Base-by-base conservation (phyloP, 2,113 vertebrate species). In the Tupaia chinensis region DNA sequence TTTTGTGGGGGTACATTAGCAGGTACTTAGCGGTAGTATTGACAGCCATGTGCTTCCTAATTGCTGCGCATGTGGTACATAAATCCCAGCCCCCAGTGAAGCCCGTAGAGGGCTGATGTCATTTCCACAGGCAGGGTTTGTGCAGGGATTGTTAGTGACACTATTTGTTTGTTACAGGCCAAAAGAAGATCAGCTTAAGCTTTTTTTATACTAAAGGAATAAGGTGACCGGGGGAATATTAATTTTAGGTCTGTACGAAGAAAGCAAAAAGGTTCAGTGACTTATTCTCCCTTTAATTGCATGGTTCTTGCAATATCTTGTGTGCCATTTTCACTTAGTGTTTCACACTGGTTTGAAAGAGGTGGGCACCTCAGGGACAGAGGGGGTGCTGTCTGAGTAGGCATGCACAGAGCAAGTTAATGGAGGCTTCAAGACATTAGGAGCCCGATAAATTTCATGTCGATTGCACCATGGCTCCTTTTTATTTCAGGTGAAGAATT, bases 161-260 rank as follows among this genome's bases (percentile, higher is more conserved):
- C 0, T 32, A 2, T 87, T 70, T 91, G 79, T 94, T 92, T 95
- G 85, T 82, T 60, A 58, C 82, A 89, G 61, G 13, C 86, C 78
- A 63, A 54, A 82, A 83, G 63, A 78, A n/a, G 81, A 92, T 94
- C 63, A 15, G 19, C 58, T 44, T 44, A 66, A 69, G n/a, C 22
- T 79, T 94, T 84, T 77, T 29, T 23, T 66, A 29, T 63, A 79
- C 8, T 60, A 79, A 88, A 91, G 32, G 54, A 81, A 25, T 86
- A 79, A 87, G 72, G n/a, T 61, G 58, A 56, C 34, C 5, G 0
- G 77, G 65, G 65, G 61, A 63, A 63, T 95, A 89, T 17, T 83
- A 82, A 85, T 73, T 89, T 95, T 65, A 32, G 74, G 15, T 94
- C 32, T 92, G 17, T 34, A 53, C 23, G 78, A 77, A 60, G 70